Conservation (phyloP, 1,140 invertebrate species). For the Artemia franciscana region DNA sequence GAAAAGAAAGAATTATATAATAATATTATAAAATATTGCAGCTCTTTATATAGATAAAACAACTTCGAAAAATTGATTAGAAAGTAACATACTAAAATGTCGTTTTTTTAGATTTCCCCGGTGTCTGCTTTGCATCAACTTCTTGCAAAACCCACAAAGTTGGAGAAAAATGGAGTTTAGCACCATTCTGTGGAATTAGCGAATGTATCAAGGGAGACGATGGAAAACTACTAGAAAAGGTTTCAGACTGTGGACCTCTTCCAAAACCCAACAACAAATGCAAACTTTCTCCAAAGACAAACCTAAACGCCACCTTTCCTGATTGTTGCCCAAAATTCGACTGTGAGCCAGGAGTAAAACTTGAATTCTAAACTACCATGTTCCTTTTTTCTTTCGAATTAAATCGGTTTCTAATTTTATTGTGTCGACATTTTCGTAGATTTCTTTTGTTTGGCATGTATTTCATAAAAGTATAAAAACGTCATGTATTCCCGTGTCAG, state of each 20-base stretch:
- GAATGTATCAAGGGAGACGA: constrained; percentile 34
- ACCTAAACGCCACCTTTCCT: constrained; percentile 62
- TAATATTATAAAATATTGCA: neutral
- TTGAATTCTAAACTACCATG: constrained; percentile 40
- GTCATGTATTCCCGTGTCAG: too few relatives aligned
- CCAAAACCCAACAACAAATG: constrained; percentile 62
- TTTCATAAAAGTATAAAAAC: too few relatives aligned
- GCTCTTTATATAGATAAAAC: neutral
- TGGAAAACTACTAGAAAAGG: constrained; percentile 42
- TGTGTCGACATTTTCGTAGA: too few relatives aligned
- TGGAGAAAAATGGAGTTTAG: constrained; percentile 52
- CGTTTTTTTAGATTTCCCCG: constrained; percentile 50
- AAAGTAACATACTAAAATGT: neutral
- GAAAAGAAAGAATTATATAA: neutral
- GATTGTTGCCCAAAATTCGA: constrained; percentile 58
- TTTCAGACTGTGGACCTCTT: constrained; percentile 59
- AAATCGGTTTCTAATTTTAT: too few relatives aligned
- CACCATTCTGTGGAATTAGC: constrained; percentile 63
- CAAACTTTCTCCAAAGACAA: constrained; percentile 58
- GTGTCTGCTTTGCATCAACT: constrained; percentile 68
- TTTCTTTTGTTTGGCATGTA: too few relatives aligned
- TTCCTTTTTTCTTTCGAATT: too few relatives aligned
- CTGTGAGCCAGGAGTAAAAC: constrained; percentile 51
- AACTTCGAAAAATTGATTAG: neutral
- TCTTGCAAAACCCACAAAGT: constrained; percentile 59